Evolutionary conservation across 1,140 invertebrate genomes (phyloP), one percentile per base, ranked within the genome.

Genomic region (Pseudomyrmex dendroicus): DNA sequence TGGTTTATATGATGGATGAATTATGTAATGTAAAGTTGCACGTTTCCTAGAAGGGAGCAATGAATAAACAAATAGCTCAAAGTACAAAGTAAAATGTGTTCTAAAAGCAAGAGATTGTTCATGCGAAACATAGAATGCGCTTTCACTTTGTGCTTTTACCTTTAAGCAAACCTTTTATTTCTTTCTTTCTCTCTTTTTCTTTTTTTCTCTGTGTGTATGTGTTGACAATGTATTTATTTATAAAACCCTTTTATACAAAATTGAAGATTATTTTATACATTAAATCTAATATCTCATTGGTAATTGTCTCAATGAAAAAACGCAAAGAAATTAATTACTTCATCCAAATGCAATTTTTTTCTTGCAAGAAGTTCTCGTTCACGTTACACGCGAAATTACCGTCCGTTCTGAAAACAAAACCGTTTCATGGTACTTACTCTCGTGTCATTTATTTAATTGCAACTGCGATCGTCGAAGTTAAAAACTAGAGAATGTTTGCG

Each of bases 401-500:
- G 56, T 66, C 48, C 22, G 35, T 85, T 59, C 25, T 7, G 46
- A 57, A 59, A 57, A 66, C 25, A 64, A 46, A 54, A 72, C 46
- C 68, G 12, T 50, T 76, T 63, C 57, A 74, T 64, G 20, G 8
- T 67, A 50, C 8, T 35, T 52, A 63, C 50, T 73, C 61, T 59
- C 84, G 50, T 87, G 70, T 68, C 82, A 15, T 22, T 17, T 54
- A 35, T 35, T 35, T 86, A 86, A 85, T 86, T n/a, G 50, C 77
- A 50, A 59, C 54, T 8, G 35, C 63, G 35, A 57, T 72, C 48
- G 15, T 84, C 82, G 84, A 87, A 84, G 83, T 61, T 22, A 76
- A 73, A 54, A 57, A 46, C 25, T 48, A n/a, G 13, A 25, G 56
- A 84, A 67, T 73, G 50, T 35, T 25, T 3, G 25, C 74, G 20